phyloP scores from a whole-genome alignment of 2,888 invertebrate genomes.

The Lasioglossum morio region DNA sequence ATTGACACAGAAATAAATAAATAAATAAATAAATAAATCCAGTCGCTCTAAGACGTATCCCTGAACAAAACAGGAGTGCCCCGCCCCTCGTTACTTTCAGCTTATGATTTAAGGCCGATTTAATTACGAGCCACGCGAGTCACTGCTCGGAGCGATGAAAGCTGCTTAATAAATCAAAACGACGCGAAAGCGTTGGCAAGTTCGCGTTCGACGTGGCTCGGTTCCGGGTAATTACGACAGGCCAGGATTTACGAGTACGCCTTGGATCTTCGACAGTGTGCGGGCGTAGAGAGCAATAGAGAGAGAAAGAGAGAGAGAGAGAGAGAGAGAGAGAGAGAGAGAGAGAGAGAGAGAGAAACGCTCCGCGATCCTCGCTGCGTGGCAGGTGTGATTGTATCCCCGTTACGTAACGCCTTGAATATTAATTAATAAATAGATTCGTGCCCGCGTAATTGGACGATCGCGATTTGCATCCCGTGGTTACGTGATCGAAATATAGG shows the following conservation, averaged over 20 bases:
- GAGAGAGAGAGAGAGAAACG: background rate
- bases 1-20: background rate
- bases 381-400: conserved; percentile 51
- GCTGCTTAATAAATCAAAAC: conserved; percentile 66
- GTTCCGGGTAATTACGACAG: conserved; percentile 62
- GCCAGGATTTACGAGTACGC: conserved; percentile 62
- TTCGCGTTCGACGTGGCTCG: conserved; percentile 52
- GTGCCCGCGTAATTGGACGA: conserved; percentile 50
- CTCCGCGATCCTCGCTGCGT: conserved; percentile 14
- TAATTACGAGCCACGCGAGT: conserved; percentile 54
- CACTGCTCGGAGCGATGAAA: conserved; percentile 50
- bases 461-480: conserved; percentile 38
- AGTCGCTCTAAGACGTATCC: background rate
- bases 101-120: conserved; percentile 31
- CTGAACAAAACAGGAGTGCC: background rate
- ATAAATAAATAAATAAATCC: background rate
- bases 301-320: background rate
- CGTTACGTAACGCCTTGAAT: conserved; percentile 52
- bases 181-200: conserved; percentile 64
- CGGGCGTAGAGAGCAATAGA: background rate
- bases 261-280: conserved; percentile 49
- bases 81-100: background rate
- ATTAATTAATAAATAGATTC: conserved; percentile 61
- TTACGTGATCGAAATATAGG: conserved; percentile 51
- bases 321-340: background rate